Conservation (phyloP, 2,797 vertebrate genomes). For the Sylvilagus floridanus region DNA sequence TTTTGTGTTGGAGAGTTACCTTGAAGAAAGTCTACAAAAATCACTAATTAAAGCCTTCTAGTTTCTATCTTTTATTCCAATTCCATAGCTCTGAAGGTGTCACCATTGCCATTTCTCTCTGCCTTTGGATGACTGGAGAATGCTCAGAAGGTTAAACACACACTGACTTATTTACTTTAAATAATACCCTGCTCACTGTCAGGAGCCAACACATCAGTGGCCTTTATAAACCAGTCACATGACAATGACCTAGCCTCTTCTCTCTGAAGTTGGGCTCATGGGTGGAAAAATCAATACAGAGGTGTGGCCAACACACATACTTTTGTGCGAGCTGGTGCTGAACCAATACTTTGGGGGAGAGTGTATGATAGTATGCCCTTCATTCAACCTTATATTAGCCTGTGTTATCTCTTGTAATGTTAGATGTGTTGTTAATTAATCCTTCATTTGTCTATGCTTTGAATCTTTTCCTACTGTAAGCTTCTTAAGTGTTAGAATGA, state of each 20-base stretch:
- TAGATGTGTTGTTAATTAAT: neutral
- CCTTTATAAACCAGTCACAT: constrained; percentile 42
- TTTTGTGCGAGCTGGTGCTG: neutral
- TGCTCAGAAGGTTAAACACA: constrained; percentile 40
- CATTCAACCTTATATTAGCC: neutral
- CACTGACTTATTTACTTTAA: constrained; percentile 49
- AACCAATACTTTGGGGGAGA: neutral
- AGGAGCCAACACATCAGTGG: neutral
- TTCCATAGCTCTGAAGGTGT: neutral
- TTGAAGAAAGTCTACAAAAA: neutral
- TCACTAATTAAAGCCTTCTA: neutral
- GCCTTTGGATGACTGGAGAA: neutral
- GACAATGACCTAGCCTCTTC: constrained; percentile 1
- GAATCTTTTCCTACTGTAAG: neutral
- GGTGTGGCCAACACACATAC: neutral
- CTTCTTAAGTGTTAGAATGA: neutral
- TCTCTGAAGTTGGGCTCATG: neutral
- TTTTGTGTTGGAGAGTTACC: neutral
- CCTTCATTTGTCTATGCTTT: neutral
- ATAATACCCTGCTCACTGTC: neutral
- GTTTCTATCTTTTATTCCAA: neutral
- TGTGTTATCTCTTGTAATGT: neutral
- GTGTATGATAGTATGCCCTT: neutral
- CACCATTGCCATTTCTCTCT: neutral
- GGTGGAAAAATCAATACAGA: neutral